These are phyloP conservation scores for Mechanitis messenoides DNA, from an alignment of 2,888 invertebrate genomes.

Conservation along the genomic window DNA sequence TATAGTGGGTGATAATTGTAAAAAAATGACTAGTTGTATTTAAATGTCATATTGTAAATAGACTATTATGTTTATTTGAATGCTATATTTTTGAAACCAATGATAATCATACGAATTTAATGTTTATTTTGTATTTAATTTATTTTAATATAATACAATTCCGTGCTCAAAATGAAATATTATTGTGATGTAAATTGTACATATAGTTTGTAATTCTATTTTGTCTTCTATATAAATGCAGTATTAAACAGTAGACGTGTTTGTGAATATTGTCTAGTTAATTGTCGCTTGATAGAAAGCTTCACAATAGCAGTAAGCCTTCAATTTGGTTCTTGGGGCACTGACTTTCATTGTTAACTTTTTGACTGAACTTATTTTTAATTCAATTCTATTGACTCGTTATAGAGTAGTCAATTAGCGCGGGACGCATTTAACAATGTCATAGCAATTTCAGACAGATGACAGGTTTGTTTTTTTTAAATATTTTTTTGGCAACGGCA, in stretches of 20 bases:
- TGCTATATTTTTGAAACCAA: conserved; percentile 6
- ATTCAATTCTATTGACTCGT: too few species aligned
- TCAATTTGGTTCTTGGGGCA: conserved; percentile 5
- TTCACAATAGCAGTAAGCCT: conserved; percentile 10
- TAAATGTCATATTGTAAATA: too few species aligned
- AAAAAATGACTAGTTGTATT: too few species aligned
- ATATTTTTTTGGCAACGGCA: too few species aligned
- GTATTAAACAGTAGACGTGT: background rate
- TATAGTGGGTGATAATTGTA: too few species aligned
- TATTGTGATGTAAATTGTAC: conserved; percentile 28
- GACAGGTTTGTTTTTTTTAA: too few species aligned
- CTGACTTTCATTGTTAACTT: too few species aligned
- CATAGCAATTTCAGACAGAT: too few species aligned
- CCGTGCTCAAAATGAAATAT: conserved; percentile 34
- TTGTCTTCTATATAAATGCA: background rate
- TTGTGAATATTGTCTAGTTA: background rate
- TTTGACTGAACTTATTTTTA: too few species aligned
- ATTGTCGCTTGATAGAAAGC: background rate
- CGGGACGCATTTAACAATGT: background rate
- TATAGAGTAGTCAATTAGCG: background rate
- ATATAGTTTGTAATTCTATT: background rate
- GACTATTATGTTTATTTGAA: too few species aligned
- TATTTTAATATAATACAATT: conserved; percentile 17
- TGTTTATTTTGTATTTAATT: conserved; percentile 20
- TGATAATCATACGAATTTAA: conserved; percentile 13